Percentiles rank a stretch among this genome's conserved stretches.
Conservation (phyloP, 2,888 invertebrate genomes). For the Poecilus cupreus region DNA sequence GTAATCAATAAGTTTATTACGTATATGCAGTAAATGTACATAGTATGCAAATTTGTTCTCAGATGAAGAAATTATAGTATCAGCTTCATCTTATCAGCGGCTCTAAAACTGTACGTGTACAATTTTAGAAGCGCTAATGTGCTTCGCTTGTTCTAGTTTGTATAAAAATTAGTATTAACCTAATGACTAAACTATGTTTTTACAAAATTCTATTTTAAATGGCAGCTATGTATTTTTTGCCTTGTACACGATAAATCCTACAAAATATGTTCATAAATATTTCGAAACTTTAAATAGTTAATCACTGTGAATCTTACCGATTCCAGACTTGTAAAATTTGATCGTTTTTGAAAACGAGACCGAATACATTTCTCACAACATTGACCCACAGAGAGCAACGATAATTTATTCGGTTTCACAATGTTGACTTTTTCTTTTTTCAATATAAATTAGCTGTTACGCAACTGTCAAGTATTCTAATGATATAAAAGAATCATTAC, state of each 20-base stretch:
- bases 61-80: neutral
- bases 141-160: slow-evolving; percentile 24
- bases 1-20: slow-evolving; percentile 21
- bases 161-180: slow-evolving; percentile 36
- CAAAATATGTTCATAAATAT: slow-evolving; percentile 46
- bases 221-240: slow-evolving; percentile 40
- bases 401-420: slow-evolving; percentile 57
- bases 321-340: slow-evolving; percentile 24
- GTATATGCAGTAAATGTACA: neutral
- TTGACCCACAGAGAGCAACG: slow-evolving; percentile 56
- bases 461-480: slow-evolving; percentile 32
- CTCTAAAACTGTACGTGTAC: neutral
- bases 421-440: slow-evolving; percentile 56
- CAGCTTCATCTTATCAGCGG: neutral
- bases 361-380: slow-evolving; percentile 47
- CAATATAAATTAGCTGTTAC: slow-evolving; percentile 51
- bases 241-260: slow-evolving; percentile 17
- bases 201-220: slow-evolving; percentile 37
- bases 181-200: slow-evolving; percentile 2
- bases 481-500: slow-evolving; percentile 43
- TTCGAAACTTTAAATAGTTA: slow-evolving; percentile 18
- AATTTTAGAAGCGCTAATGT: neutral
- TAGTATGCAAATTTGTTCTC: neutral
- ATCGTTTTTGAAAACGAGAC: slow-evolving; percentile 48
- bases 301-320: neutral